Conservation (phyloP, 2,888 invertebrate genomes). For the Platycheirus rosarum region DNA sequence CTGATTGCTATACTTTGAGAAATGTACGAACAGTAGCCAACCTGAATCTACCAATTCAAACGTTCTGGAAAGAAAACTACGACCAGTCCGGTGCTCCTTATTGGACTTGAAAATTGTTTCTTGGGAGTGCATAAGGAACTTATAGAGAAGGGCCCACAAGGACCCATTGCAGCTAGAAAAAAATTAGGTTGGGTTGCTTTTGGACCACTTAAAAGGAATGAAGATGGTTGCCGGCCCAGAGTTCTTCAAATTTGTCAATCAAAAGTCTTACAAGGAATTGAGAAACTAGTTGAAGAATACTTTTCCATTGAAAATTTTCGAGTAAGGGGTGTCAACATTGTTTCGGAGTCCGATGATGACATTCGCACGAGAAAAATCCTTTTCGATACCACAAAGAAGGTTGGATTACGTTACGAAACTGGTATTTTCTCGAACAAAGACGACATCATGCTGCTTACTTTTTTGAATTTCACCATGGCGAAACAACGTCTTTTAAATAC, state of each 20-base stretch:
- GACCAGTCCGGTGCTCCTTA: not conserved
- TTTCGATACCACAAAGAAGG: too few relatives aligned
- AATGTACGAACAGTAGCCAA: conserved; percentile 45
- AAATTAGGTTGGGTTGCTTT: too few relatives aligned
- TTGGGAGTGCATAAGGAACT: too few relatives aligned
- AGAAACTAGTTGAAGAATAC: conserved; percentile 38
- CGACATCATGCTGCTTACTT: too few relatives aligned
- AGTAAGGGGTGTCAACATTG: not conserved
- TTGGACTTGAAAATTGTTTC: conserved; percentile 30
- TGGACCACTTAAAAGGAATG: too few relatives aligned
- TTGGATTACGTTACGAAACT: not conserved
- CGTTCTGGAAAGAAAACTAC: conserved; percentile 13
- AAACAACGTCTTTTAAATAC: too few relatives aligned
- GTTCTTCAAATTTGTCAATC: too few relatives aligned
- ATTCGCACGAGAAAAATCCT: too few relatives aligned
- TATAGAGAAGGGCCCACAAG: too few relatives aligned
- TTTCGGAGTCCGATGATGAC: conserved; percentile 10
- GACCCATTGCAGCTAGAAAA: too few relatives aligned
- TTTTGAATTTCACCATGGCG: too few relatives aligned
- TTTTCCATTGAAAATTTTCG: conserved; percentile 35
- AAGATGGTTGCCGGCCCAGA: too few relatives aligned
- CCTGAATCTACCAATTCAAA: conserved; percentile 29
- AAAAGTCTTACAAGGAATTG: not conserved
- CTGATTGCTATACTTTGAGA: conserved; percentile 35
- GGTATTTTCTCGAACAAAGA: conserved; percentile 1